phyloP scores from a whole-genome alignment of 2,113 vertebrate genomes.

The Melanerpes formicivorus region DNA sequence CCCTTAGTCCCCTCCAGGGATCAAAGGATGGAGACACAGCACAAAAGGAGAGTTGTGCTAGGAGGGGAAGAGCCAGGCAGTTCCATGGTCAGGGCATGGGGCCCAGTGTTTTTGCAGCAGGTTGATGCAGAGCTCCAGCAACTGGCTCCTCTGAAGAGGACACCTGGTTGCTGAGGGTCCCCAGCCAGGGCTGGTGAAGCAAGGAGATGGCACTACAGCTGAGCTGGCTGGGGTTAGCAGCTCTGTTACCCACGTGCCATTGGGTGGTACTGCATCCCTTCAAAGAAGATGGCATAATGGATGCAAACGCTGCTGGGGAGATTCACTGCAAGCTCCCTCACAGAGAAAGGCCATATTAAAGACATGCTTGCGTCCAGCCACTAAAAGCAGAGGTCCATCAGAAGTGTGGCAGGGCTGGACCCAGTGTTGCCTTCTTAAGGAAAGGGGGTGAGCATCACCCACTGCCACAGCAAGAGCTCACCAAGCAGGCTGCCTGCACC shows the following conservation, averaged over 20 bases:
- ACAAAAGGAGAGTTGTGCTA: neutral
- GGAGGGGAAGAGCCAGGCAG: neutral
- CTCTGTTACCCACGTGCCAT: accelerated
- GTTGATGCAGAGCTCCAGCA: neutral
- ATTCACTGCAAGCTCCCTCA: neutral
- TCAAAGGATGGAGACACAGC: neutral
- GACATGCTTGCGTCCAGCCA: accelerated
- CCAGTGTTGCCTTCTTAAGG: neutral
- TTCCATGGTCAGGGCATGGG: neutral
- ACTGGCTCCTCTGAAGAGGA: accelerated
- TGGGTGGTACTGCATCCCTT: neutral
- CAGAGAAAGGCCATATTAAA: neutral
- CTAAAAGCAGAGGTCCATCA: neutral
- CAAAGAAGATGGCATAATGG: accelerated
- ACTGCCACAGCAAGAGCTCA: accelerated
- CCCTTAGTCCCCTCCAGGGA: accelerated
- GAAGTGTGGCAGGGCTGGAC: neutral
- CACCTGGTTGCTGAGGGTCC: neutral
- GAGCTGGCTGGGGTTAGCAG: accelerated
- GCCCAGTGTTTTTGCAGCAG: neutral
- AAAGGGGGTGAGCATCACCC: neutral
- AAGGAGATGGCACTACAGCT: accelerated
- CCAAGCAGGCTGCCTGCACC: accelerated
- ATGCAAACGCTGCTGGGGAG: neutral
- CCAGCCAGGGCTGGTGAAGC: neutral